phyloP scores from a whole-genome alignment of 2,797 vertebrate species.

The Chanos chanos region DNA sequence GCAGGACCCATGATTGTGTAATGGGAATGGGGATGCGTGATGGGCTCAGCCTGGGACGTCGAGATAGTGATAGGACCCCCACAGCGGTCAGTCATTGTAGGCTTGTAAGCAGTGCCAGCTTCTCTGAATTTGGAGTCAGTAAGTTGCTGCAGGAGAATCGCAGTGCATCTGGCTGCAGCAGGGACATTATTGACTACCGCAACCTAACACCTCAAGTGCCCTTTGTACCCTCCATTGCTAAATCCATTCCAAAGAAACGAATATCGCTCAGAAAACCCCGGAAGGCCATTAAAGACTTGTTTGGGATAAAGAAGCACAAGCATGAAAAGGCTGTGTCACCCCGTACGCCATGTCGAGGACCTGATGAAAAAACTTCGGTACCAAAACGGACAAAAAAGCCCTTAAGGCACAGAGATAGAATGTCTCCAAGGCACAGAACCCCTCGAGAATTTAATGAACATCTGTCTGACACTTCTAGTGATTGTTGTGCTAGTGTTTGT shows the following conservation, averaged over 20 bases:
- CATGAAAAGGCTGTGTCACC: slow-evolving; percentile 52
- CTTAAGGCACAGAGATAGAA: slow-evolving; percentile 51
- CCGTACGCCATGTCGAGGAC: slow-evolving; percentile 23
- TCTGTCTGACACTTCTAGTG: slow-evolving; percentile 71
- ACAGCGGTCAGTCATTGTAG: slow-evolving; percentile 46
- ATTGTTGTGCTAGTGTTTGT: slow-evolving; percentile 67
- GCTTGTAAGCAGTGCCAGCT: slow-evolving; percentile 72
- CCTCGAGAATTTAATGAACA: slow-evolving; percentile 66
- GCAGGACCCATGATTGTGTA: slow-evolving; percentile 72
- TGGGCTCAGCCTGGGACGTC: slow-evolving; percentile 39
- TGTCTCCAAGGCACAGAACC: slow-evolving; percentile 49
- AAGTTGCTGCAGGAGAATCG: slow-evolving; percentile 55
- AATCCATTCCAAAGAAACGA: slow-evolving; percentile 79
- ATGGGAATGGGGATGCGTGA: slow-evolving; percentile 15
- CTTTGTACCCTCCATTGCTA: slow-evolving; percentile 80
- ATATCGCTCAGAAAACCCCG: slow-evolving; percentile 78
- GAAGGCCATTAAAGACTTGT: slow-evolving; percentile 76
- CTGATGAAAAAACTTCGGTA: slow-evolving; percentile 36
- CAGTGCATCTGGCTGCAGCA: slow-evolving; percentile 51
- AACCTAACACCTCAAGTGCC: slow-evolving; percentile 82
- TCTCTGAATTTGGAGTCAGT: slow-evolving; percentile 63
- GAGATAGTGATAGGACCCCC: slow-evolving; percentile 34
- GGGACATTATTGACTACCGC: slow-evolving; percentile 77
- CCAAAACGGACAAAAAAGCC: slow-evolving; percentile 47
- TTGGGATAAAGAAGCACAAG: slow-evolving; percentile 72